Evolutionary conservation across 2,888 invertebrate genomes (phyloP).

Genomic region (Cheilosia vernalis): DNA sequence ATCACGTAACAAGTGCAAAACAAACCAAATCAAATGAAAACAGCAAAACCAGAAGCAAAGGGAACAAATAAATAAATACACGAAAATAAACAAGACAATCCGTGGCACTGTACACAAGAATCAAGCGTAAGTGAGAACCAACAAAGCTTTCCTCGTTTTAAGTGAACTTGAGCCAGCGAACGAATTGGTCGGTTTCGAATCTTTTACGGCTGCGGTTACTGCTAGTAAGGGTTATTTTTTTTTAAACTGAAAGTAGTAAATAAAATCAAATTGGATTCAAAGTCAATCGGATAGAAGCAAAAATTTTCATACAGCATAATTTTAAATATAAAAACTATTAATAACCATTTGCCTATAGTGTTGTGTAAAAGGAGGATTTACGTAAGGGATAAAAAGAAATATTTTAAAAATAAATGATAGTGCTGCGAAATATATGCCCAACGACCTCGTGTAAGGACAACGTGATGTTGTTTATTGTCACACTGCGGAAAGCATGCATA

Average conservation of each 20-base stretch:
- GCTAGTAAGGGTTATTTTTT: conserved; percentile 31
- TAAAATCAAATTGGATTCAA: background rate
- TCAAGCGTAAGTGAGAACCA: conserved; percentile 53
- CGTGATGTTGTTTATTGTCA: conserved; percentile 41
- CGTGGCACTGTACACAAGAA: conserved; percentile 43
- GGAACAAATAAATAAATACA: conserved; percentile 55
- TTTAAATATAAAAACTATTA: conserved; percentile 34
- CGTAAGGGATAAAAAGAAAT: conserved; percentile 50
- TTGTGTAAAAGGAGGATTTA: conserved; percentile 60
- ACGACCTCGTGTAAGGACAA: conserved; percentile 57
- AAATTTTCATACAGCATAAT: background rate
- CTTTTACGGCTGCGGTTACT: conserved; percentile 30
- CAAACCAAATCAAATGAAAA: conserved; percentile 26
- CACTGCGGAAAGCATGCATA: conserved; percentile 4
- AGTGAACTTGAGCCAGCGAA: conserved; percentile 72
- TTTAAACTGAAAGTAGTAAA: background rate
- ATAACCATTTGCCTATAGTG: conserved; percentile 31
- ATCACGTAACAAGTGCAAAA: conserved; percentile 62
- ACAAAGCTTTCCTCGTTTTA: conserved; percentile 69
- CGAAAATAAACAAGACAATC: conserved; percentile 64
- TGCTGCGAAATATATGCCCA: conserved; percentile 41
- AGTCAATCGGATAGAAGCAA: background rate
- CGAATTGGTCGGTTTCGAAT: conserved; percentile 57
- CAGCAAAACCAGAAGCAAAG: conserved; percentile 36
- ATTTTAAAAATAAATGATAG: conserved; percentile 6